phyloP scores from a whole-genome alignment of 2,113 vertebrate species.

The Paralichthys olivaceus region DNA sequence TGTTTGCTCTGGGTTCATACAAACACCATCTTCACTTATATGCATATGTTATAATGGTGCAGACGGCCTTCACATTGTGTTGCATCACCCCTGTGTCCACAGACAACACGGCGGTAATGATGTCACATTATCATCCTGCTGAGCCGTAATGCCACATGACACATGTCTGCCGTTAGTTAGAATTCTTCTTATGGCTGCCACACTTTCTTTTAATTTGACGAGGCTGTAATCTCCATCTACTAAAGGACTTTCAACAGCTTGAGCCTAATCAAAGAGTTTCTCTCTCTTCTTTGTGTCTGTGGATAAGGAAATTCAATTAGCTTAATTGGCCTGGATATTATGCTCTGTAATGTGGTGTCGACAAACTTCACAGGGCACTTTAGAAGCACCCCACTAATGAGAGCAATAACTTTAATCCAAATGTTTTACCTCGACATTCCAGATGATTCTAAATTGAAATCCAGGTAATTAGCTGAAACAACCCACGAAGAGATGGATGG shows the following conservation, averaged over 20 bases:
- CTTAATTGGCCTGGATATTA: slow-evolving; percentile 81
- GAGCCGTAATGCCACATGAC: slow-evolving; percentile 40
- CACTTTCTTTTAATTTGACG: slow-evolving; percentile 61
- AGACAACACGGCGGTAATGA: slow-evolving; percentile 21
- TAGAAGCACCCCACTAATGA: slow-evolving; percentile 74
- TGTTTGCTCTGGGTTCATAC: background rate
- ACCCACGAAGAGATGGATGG: slow-evolving; percentile 19
- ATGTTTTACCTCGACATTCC: slow-evolving; percentile 62
- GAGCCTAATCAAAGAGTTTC: slow-evolving; percentile 74
- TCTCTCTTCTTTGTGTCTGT: slow-evolving; percentile 65
- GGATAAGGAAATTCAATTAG: slow-evolving; percentile 82
- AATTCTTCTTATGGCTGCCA: slow-evolving; percentile 38
- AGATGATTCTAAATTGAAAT: slow-evolving; percentile 65
- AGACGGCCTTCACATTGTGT: slow-evolving; percentile 7
- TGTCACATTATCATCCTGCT: slow-evolving; percentile 6
- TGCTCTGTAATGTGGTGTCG: slow-evolving; percentile 73
- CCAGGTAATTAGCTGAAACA: slow-evolving; percentile 63
- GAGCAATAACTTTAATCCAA: slow-evolving; percentile 74
- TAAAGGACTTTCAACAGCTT: slow-evolving; percentile 74
- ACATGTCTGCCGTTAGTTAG: slow-evolving; percentile 34
- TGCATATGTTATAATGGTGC: background rate
- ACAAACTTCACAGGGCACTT: slow-evolving; percentile 78
- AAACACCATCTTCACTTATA: slow-evolving; percentile 1
- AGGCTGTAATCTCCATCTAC: slow-evolving; percentile 65
- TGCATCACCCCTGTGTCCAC: slow-evolving; percentile 30